Percentiles rank a stretch among this genome's conserved stretches.
These are phyloP conservation scores for Pteropus alecto DNA, from an alignment of 2,113 vertebrate genomes.

Conservation along the genomic window DNA sequence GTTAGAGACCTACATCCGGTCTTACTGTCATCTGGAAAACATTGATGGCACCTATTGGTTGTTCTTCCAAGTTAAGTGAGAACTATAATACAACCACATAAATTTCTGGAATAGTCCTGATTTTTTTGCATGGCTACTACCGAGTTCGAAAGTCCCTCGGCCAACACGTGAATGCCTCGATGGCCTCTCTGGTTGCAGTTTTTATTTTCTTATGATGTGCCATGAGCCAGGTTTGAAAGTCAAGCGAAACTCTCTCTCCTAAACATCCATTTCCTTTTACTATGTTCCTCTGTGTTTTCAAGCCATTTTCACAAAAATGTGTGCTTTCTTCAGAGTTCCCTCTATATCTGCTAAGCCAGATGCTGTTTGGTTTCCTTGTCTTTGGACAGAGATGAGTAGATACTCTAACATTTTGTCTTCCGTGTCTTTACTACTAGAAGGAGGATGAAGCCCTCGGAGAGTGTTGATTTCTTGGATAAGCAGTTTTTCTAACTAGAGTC, in stretches of 20 bases:
- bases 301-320: background rate
- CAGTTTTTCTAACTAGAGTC: background rate
- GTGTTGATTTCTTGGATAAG: background rate
- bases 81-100: background rate
- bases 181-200: background rate
- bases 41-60: slow-evolving; percentile 63
- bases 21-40: slow-evolving; percentile 67
- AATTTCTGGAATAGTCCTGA: slow-evolving; percentile 11
- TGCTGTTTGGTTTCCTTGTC: background rate
- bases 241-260: background rate
- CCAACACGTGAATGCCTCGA: fast-evolving
- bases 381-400: background rate
- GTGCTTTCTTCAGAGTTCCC: background rate
- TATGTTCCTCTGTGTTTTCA: background rate
- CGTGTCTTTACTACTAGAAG: background rate
- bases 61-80: slow-evolving; percentile 61
- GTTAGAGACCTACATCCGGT: background rate
- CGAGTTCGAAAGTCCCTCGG: background rate
- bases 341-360: background rate
- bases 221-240: background rate
- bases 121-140: slow-evolving; percentile 36
- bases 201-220: background rate
- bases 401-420: background rate
- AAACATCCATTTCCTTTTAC: background rate
- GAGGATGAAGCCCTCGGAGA: background rate